These are phyloP conservation scores for Sminthopsis crassicaudata DNA, from an alignment of 2,113 vertebrate species.

Conservation along the genomic window DNA sequence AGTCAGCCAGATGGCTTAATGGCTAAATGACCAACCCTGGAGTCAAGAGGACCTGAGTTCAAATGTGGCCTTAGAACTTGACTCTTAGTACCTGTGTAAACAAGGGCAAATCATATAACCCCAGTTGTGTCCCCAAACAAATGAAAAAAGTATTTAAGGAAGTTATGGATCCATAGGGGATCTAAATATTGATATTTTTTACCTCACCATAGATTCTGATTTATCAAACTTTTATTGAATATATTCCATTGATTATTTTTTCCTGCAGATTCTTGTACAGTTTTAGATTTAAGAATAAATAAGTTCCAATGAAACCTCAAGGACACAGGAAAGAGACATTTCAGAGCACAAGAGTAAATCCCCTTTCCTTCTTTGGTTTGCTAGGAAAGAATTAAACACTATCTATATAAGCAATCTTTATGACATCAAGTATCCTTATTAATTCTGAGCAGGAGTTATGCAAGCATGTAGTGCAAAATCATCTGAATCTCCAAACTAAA, in stretches of 20 bases:
- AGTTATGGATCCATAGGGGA: not conserved
- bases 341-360: not conserved
- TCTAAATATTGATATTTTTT: not conserved
- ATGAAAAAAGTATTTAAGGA: not conserved
- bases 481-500: conserved; percentile 15
- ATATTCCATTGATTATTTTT: not conserved
- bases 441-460: not conserved
- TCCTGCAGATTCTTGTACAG: not conserved
- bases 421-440: not conserved
- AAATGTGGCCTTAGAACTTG: not conserved
- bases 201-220: not conserved
- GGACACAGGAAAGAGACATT: not conserved
- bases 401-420: not conserved
- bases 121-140: not conserved
- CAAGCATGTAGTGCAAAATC: conserved; percentile 20
- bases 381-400: not conserved
- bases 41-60: not conserved
- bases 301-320: not conserved
- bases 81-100: not conserved
- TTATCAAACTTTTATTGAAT: not conserved
- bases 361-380: not conserved
- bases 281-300: not conserved
- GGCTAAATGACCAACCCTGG: not conserved
- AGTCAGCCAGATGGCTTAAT: not conserved
- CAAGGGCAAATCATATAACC: not conserved